Conservation (phyloP, 2,888 invertebrate species). For the Adelphocoris suturalis region DNA sequence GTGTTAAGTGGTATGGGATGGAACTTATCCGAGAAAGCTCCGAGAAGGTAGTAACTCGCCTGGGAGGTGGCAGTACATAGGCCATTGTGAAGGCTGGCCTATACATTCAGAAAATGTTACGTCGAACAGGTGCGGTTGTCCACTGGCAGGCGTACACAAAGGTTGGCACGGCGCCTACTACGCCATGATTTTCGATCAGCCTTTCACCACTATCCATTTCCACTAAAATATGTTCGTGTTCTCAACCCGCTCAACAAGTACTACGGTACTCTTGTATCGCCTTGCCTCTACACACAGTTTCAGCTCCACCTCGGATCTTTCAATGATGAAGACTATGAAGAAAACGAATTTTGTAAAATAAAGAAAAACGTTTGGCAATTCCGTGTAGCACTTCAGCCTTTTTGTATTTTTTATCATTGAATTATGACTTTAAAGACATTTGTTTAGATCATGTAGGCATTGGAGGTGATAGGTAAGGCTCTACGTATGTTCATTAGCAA, state of each 20-base stretch:
- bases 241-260: not conserved
- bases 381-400: too few species aligned
- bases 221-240: not conserved
- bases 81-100: conserved; percentile 52
- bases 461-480: too few species aligned
- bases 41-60: conserved; percentile 34
- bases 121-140: conserved; percentile 37
- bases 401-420: too few species aligned
- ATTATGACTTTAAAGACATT: too few species aligned
- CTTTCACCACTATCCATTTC: not conserved
- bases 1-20: conserved; percentile 39
- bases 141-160: not conserved
- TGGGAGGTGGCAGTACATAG: conserved; percentile 41
- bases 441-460: too few species aligned
- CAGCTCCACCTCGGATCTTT: too few species aligned
- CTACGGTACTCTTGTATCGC: not conserved
- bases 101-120: conserved; percentile 39
- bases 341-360: too few species aligned
- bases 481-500: too few species aligned
- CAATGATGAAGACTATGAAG: too few species aligned
- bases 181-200: not conserved
- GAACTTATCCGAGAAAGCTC: conserved; percentile 44
- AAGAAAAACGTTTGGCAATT: too few species aligned
- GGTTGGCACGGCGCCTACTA: not conserved
- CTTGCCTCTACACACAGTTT: not conserved